These are phyloP conservation scores for Pristionchus japonicus DNA, from an alignment of 2,888 invertebrate species.

Conservation along the genomic window DNA sequence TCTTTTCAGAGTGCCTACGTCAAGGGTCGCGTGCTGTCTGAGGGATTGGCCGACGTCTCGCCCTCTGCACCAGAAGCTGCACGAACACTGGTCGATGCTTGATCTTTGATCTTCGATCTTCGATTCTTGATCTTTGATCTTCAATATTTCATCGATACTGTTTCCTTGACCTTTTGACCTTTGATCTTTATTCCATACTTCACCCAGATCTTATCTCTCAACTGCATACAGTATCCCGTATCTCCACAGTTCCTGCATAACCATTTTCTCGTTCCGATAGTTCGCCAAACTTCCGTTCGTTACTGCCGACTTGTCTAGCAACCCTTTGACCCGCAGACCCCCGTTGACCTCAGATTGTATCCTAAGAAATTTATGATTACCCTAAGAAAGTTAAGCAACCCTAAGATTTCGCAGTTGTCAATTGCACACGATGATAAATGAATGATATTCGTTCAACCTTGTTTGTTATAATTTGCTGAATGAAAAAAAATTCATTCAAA, in stretches of 20 bases:
- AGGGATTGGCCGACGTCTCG: neutral
- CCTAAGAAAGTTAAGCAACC: neutral
- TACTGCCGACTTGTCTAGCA: neutral
- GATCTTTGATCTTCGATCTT: neutral
- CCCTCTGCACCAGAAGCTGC: neutral
- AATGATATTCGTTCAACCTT: too few relatives aligned
- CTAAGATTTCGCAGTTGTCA: neutral
- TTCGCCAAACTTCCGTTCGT: neutral
- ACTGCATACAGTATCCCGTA: neutral
- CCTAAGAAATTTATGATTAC: neutral
- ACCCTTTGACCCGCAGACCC: neutral
- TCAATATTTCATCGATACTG: neutral
- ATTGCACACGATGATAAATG: neutral
- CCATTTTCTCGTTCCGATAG: neutral
- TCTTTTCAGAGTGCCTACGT: neutral
- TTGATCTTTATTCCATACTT: too few relatives aligned
- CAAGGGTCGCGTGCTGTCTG: neutral
- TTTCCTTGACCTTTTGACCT: neutral
- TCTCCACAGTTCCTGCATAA: neutral
- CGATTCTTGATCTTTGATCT: conserved; percentile 19
- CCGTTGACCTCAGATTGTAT: conserved; percentile 17
- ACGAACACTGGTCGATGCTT: neutral
- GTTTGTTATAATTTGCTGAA: too few relatives aligned
- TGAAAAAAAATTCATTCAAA: too few relatives aligned
- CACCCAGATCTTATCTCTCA: too few relatives aligned